Conservation (phyloP, 2,113 vertebrate genomes). For the Boleophthalmus pectinirostris region DNA sequence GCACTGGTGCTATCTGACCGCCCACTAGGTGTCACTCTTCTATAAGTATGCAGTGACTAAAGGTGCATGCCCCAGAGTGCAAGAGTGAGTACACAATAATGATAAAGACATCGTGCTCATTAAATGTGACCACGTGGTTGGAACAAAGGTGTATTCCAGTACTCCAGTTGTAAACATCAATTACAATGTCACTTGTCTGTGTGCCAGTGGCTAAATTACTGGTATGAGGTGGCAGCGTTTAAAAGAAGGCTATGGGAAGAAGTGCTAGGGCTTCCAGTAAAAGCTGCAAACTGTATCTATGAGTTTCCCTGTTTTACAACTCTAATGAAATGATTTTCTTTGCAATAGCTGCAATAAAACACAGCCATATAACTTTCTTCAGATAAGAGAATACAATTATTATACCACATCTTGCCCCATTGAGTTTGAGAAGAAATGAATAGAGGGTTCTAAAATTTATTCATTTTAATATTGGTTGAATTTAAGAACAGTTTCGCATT, state of each 20-base stretch:
- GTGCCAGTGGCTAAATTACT: conserved; percentile 21
- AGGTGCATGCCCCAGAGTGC: not conserved
- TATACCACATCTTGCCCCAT: not conserved
- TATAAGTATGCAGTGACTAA: no score
- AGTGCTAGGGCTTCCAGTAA: conserved; percentile 56
- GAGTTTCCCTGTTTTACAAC: conserved; percentile 35
- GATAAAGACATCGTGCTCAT: not conserved
- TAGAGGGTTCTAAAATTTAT: not conserved
- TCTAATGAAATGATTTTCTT: conserved; percentile 13
- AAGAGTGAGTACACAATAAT: not conserved
- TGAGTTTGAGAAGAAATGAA: not conserved
- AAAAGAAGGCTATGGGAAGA: conserved; percentile 26
- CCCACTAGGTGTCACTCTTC: conserved; percentile 67
- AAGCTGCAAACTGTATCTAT: conserved; percentile 19
- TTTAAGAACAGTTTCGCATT: not conserved
- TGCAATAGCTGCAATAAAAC: conserved; percentile 3
- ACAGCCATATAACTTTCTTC: conserved; percentile 6
- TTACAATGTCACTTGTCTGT: not conserved
- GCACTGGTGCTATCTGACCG: not conserved
- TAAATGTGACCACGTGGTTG: not conserved
- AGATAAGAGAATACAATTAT: not conserved
- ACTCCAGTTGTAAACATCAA: conserved; percentile 1
- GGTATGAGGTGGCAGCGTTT: conserved; percentile 16
- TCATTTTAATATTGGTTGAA: not conserved
- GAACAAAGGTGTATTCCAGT: not conserved